Conservation (phyloP, 1,140 invertebrate species). For the Helicoverpa zea region DNA sequence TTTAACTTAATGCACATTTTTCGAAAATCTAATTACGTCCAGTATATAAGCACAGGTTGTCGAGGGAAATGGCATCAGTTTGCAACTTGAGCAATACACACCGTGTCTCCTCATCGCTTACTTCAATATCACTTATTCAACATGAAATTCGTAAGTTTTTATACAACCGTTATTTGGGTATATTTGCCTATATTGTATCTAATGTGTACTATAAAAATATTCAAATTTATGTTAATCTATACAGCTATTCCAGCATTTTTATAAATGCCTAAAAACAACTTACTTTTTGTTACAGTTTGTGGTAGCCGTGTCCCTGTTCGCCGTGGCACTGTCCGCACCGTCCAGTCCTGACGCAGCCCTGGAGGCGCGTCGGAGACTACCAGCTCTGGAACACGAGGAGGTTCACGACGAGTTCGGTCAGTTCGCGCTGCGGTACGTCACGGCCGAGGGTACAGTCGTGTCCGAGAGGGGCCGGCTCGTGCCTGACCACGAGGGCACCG, state of each 20-base stretch:
- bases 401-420: conserved; percentile 77
- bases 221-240: no score
- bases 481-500: conserved; percentile 65
- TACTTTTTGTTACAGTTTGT: conserved; percentile 24
- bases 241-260: no score
- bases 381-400: conserved; percentile 69
- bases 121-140: not conserved
- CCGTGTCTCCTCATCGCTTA: not conserved
- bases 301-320: conserved; percentile 1
- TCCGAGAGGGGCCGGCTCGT: conserved; percentile 74
- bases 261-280: not conserved
- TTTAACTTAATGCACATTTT: not conserved
- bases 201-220: no score
- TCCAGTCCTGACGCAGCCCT: not conserved
- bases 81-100: not conserved
- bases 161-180: no score
- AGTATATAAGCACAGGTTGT: not conserved
- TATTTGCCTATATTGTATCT: no score
- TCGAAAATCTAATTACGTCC: not conserved
- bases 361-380: conserved; percentile 44
- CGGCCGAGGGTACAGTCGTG: conserved; percentile 75
- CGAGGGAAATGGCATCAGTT: conserved; percentile 9
- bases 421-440: conserved; percentile 78
- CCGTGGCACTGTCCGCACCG: not conserved
- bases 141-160: conserved; percentile 12